These are phyloP conservation scores for Echinometra lucunter DNA, from an alignment of 53 echinoderm and acorn worm species.

Conservation along the genomic window DNA sequence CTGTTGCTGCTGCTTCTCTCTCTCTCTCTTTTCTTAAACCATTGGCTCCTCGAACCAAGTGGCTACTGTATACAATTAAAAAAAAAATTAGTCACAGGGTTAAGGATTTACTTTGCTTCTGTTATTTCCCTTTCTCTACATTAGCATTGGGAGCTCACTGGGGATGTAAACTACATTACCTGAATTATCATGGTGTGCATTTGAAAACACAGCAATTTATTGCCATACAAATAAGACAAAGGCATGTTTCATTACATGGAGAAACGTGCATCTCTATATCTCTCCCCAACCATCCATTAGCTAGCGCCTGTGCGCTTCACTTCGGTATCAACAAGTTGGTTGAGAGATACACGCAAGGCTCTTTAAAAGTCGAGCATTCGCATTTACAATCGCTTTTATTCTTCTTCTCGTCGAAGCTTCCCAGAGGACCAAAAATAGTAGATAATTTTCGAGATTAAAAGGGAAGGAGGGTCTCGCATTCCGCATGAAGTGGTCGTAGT, in stretches of 20 bases:
- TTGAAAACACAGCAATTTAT: background rate
- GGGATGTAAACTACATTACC: too few relatives aligned
- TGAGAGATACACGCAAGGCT: background rate
- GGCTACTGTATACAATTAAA: too few relatives aligned
- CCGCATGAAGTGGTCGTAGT: conserved; percentile 47
- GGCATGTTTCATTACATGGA: background rate
- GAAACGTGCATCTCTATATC: background rate
- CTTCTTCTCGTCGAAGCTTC: conserved; percentile 17
- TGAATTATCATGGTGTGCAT: too few relatives aligned
- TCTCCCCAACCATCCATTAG: background rate
- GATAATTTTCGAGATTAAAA: conserved; percentile 67
- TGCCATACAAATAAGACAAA: background rate
- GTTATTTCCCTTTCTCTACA: too few relatives aligned
- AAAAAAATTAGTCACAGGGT: too few relatives aligned
- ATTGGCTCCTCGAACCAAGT: too few relatives aligned
- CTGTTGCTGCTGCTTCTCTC: too few relatives aligned
- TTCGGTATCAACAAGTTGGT: background rate
- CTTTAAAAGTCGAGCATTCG: background rate
- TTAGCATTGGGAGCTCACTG: too few relatives aligned
- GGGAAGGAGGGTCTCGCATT: conserved; percentile 48
- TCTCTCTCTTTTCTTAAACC: background rate
- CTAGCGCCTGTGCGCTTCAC: background rate
- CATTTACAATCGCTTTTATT: conserved; percentile 15
- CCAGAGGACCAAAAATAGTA: conserved; percentile 18
- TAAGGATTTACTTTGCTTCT: too few relatives aligned